Evolutionary conservation across 1,140 invertebrate species (phyloP), one percentile per base, ranked within the genome.

Genomic region (Trissolcus basalis): DNA sequence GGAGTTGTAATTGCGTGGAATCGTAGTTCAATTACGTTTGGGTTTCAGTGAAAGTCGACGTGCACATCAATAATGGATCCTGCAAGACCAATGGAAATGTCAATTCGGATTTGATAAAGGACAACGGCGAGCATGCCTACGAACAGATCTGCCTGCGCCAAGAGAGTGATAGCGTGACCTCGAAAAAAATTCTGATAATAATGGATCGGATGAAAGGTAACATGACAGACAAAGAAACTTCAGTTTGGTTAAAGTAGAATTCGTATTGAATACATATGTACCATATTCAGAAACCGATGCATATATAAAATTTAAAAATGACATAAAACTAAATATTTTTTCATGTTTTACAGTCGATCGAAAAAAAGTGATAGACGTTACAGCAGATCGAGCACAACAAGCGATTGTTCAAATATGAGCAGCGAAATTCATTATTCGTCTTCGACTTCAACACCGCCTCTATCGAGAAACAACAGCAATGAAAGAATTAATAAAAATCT

Each of bases 41-140:
- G 15, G 33, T 85, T 84, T 19, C 81, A 89, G 87, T 89, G 81
- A 88, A 89, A 87, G 87, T 88, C 75, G 87, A 89, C 77, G 86
- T 89, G 60, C 87, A 89, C 80, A 82, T 86, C 72, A 86, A 87
- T 81, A 87, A 87, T 76, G 82, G 81, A 43, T 81, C 72, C 70
- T 81, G 76, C 67, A 84, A 83, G 60, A 73, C 82, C 54, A 88
- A 86, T 71, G 87, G 84, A 80, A 84, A 81, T 51, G 72, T 81
- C 54, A 83, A 80, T 53, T 82, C 85, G 16, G 85, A 88, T 51
- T 55, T 80, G 55, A 83, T 78, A 68, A 86, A 85, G 73, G 87
- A 88, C 49, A 80, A 81, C 16, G 75, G 81, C 35, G 87, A 89
- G 27, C 87, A 89, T 59, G 85, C 86, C 61, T 89, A 89, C 73